phyloP scores from a whole-genome alignment of 1,140 invertebrate genomes.

The Anadara kagoshimensis region DNA sequence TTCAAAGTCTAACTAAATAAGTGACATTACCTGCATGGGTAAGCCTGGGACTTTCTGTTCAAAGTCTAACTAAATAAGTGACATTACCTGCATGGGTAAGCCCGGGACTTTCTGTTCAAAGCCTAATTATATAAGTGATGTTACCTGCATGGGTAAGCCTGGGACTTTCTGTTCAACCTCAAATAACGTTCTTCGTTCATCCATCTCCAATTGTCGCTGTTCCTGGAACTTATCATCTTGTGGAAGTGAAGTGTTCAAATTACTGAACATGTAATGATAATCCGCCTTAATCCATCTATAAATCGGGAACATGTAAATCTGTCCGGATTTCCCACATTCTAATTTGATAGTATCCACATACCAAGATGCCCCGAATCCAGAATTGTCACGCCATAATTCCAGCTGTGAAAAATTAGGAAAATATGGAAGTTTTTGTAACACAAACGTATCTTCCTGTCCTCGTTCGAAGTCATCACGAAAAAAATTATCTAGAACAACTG shows the following conservation, averaged over 20 bases:
- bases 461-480: conserved; percentile 72
- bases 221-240: conserved; percentile 59
- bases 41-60: no score
- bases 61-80: no score
- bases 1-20: no score
- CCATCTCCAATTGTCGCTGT: conserved; percentile 58
- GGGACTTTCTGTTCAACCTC: conserved; percentile 39
- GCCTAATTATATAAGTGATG: no score
- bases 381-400: conserved; percentile 73
- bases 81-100: no score
- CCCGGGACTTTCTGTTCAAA: no score
- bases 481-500: conserved; percentile 61
- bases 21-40: no score
- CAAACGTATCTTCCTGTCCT: conserved; percentile 66
- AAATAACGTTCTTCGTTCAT: conserved; percentile 57
- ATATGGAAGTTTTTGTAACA: conserved; percentile 16
- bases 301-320: conserved; percentile 71
- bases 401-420: conserved; percentile 27
- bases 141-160: conserved; percentile 21
- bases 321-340: conserved; percentile 55
- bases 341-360: conserved; percentile 72
- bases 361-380: conserved; percentile 71
- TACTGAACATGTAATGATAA: conserved; percentile 64
- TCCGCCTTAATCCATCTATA: conserved; percentile 73
- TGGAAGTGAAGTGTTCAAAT: conserved; percentile 68